A percentile compares a stretch with the other conserved stretches of the same genome.
These are phyloP conservation scores for Crotalus helleri DNA, from an alignment of 2,113 vertebrate genomes.

Conservation along the genomic window DNA sequence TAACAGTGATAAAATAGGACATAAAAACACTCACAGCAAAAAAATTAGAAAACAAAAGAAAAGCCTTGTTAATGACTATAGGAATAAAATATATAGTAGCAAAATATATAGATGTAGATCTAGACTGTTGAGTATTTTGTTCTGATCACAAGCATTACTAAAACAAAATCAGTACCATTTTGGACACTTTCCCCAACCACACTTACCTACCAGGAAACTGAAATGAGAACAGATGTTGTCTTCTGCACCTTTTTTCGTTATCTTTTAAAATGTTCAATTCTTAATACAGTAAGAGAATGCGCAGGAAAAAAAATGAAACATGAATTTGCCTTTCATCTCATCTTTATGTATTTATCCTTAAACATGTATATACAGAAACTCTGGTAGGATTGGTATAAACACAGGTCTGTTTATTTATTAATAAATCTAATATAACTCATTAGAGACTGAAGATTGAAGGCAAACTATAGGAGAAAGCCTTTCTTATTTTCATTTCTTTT, in stretches of 20 bases:
- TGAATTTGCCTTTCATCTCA: not conserved
- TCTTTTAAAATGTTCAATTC: constrained; percentile 58
- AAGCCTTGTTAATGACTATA: not conserved
- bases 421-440: not conserved
- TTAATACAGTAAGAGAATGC: constrained; percentile 48
- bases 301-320: constrained; percentile 5
- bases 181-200: constrained; percentile 65
- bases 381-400: not conserved
- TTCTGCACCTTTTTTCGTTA: constrained; percentile 64
- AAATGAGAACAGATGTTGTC: constrained; percentile 80
- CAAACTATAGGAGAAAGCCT: not conserved
- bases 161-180: constrained; percentile 71
- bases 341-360: not conserved
- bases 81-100: not conserved
- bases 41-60: not conserved
- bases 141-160: constrained; percentile 65
- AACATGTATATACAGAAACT: not conserved
- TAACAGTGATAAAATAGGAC: not conserved
- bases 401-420: not conserved
- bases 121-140: constrained; percentile 54
- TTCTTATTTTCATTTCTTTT: not conserved
- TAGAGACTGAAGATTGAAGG: not conserved
- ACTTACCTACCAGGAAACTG: constrained; percentile 77
- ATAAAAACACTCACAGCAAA: not conserved
- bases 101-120: not conserved